Conservation (phyloP, 30 jellyfish, hydroid and myxozoan genomes). For the Aurelia sp. region DNA sequence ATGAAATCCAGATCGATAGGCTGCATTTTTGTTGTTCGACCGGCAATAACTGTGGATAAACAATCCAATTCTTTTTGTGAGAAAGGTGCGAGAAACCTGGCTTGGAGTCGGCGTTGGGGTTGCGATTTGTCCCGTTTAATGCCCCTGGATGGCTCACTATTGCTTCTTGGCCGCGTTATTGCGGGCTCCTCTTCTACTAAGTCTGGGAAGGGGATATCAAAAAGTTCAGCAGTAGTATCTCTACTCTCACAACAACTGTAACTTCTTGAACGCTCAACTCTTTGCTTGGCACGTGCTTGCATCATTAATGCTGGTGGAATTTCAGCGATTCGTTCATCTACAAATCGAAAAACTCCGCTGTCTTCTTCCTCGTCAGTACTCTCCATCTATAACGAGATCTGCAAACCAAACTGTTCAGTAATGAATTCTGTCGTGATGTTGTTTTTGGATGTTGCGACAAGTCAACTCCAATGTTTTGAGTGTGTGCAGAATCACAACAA, state of each 20-base stretch:
- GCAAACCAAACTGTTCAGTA: not conserved
- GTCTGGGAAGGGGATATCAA: not conserved
- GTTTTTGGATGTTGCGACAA: not conserved
- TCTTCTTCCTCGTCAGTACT: conserved; percentile 13
- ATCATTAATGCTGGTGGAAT: conserved; percentile 8
- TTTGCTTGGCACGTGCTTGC: conserved; percentile 55
- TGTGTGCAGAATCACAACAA: conserved; percentile 48
- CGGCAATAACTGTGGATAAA: conserved; percentile 60
- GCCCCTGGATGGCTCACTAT: conserved; percentile 68
- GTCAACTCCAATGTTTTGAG: conserved; percentile 18
- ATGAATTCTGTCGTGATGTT: not conserved
- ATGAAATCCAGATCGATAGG: conserved; percentile 71
- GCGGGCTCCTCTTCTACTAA: not conserved
- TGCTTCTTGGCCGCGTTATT: conserved; percentile 63
- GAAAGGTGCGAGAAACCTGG: conserved; percentile 67
- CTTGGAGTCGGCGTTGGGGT: conserved; percentile 39
- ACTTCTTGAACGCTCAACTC: conserved; percentile 52
- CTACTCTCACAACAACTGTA: conserved; percentile 48
- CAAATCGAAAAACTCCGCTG: conserved; percentile 27
- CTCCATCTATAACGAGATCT: conserved; percentile 24
- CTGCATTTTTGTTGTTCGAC: conserved; percentile 52
- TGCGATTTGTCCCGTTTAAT: conserved; percentile 22
- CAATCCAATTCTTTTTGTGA: conserved; percentile 70
- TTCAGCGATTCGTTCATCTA: conserved; percentile 40
- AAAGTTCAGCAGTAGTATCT: not conserved